Base-by-base conservation (phyloP, 2,888 invertebrate species). In the Aporophyla lueneburgensis region DNA sequence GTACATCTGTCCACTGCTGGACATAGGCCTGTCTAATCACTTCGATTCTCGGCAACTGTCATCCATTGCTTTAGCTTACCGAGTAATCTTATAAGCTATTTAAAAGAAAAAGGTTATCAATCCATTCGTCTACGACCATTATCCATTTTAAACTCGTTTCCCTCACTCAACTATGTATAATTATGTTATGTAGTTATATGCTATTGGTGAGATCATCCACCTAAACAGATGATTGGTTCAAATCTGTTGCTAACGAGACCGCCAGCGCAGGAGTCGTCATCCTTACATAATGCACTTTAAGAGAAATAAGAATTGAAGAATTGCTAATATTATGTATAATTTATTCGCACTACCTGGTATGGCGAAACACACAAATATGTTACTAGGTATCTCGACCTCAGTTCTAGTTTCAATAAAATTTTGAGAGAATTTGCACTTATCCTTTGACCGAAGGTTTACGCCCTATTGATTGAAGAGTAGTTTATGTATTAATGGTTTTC, bases 281-380 rank as follows among this genome's bases (percentile, higher is more conserved):
- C 56, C 56, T 87, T 87, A 87, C 76, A 78, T 86, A 87, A 86
- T 74, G 24, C 46, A 73, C 66, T 62, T 78, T 76, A 74, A 24
- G 63, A 76, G 53, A 75, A 24, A n/a, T 53, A 61, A 78, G 66
- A 70, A 71, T 70, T 49, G 66, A 63, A 70, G 61, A 76, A 59
- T 73, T 80, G 71, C 71, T 83, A 62, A 74, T 80, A 74, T 71
- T n/a, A 77, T 85, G 65, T 65, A 46, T 69, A 79, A 75, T 80
- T 82, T 79, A 84, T 82, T 73, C 74, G 58, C 19, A 58, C 74
- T 78, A 63, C 69, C 78, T 76, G 70, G 56, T 80, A 24, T 81
- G 74, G 65, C 54, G 77, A 83, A 83, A 83, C 66, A 16, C 0
- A 66, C 59, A 76, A 62, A 70, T 53, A 43, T 76, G 56, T 51